These are phyloP conservation scores for Lophura nycthemera DNA, from an alignment of 2,113 vertebrate species.

Conservation along the genomic window DNA sequence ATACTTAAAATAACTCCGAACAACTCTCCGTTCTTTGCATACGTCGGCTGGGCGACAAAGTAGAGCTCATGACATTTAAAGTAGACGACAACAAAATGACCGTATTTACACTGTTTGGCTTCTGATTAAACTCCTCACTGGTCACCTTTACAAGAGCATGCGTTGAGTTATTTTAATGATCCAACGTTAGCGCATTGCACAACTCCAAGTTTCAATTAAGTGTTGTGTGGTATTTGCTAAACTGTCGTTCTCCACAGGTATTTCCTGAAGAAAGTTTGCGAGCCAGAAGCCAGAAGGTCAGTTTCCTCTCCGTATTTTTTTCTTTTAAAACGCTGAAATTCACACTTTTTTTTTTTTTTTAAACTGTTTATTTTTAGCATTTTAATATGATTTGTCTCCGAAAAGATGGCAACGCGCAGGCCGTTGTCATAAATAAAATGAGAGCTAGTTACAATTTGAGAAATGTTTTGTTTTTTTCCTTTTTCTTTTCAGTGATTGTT, in stretches of 20 bases:
- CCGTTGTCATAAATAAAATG: constrained; percentile 55
- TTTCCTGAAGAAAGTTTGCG: constrained; percentile 78
- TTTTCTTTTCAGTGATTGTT: constrained; percentile 57
- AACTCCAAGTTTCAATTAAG: constrained; percentile 75
- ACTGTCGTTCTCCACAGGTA: constrained; percentile 76
- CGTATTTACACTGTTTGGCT: constrained; percentile 74
- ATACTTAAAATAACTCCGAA: constrained; percentile 83
- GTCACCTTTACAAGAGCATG: constrained; percentile 53
- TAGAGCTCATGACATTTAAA: constrained; percentile 67
- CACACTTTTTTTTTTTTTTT: not conserved
- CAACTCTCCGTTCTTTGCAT: constrained; percentile 72
- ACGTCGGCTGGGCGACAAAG: constrained; percentile 34
- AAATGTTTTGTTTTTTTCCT: not conserved
- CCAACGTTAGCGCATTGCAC: constrained; percentile 60
- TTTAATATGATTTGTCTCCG: constrained; percentile 59
- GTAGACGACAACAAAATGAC: constrained; percentile 64
- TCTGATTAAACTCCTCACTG: constrained; percentile 46
- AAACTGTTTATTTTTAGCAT: not conserved
- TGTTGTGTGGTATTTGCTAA: constrained; percentile 75
- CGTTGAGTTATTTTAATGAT: constrained; percentile 60
- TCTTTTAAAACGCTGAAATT: constrained; percentile 42
- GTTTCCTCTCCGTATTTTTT: constrained; percentile 57
- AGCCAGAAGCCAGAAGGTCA: constrained; percentile 67
- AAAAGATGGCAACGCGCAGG: constrained; percentile 23
- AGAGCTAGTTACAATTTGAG: constrained; percentile 39